Evolutionary conservation across 1,140 invertebrate species (phyloP).

Genomic region (Neomicropteryx cornuta): DNA sequence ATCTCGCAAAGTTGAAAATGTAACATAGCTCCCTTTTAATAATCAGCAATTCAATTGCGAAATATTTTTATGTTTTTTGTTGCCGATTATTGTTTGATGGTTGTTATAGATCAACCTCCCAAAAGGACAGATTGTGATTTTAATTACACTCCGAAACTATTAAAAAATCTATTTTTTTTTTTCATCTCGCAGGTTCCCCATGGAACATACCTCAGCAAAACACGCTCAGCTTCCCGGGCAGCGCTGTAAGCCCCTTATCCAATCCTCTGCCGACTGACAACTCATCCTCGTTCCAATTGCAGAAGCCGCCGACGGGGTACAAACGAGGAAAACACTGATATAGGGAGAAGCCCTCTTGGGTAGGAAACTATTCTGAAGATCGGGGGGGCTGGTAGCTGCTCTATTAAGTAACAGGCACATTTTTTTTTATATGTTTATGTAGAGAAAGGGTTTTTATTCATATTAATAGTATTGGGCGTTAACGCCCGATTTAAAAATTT

Average conservation of each 20-base stretch:
- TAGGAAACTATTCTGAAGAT: too few species aligned
- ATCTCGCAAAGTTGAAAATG: too few species aligned
- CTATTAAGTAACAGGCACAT: too few species aligned
- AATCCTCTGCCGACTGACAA: constrained; percentile 10
- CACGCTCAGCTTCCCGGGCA: constrained; percentile 14
- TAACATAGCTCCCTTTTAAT: too few species aligned
- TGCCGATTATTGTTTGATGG: background rate
- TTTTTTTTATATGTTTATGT: too few species aligned
- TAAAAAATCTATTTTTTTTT: background rate
- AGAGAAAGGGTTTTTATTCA: too few species aligned
- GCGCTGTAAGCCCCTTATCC: constrained; percentile 13
- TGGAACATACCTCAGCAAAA: constrained; percentile 24
- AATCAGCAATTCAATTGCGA: too few species aligned
- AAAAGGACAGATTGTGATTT: background rate
- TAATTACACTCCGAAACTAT: background rate
- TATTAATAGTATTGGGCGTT: too few species aligned
- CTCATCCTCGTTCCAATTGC: constrained; percentile 47
- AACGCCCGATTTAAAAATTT: too few species aligned
- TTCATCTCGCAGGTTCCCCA: constrained; percentile 17
- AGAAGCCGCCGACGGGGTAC: constrained; percentile 57
- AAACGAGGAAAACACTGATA: constrained; percentile 60
- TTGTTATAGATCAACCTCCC: constrained; percentile 5
- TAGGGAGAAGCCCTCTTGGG: too few species aligned
- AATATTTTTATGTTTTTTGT: too few species aligned
- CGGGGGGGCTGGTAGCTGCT: too few species aligned